Percentiles rank a stretch among this genome's conserved stretches.
phyloP scores from a whole-genome alignment of 1,140 invertebrate species.

The Hestina assimilis region DNA sequence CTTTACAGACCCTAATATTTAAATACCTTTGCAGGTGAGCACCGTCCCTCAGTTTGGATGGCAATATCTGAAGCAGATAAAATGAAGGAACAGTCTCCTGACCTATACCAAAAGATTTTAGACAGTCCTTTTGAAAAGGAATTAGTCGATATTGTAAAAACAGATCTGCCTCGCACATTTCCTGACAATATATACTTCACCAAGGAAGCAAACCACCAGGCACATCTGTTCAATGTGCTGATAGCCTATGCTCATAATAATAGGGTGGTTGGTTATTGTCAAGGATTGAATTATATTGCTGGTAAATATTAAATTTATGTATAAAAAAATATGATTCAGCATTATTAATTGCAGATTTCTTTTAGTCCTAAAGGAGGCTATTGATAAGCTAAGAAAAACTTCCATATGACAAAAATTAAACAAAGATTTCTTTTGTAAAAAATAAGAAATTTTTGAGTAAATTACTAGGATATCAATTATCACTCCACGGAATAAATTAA shows the following conservation, averaged over 20 bases:
- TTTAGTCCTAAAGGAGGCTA: no score
- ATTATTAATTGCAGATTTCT: background rate
- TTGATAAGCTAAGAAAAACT: no score
- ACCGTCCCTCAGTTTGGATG: constrained; percentile 88
- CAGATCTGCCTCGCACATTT: constrained; percentile 93
- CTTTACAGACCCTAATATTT: background rate
- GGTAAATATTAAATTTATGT: constrained; percentile 55
- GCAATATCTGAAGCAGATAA: constrained; percentile 87
- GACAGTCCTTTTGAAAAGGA: constrained; percentile 82
- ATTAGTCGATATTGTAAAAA: constrained; percentile 88
- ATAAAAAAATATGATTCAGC: background rate
- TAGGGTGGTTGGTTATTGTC: constrained; percentile 92
- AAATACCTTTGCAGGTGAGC: constrained; percentile 80
- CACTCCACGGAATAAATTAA: no score
- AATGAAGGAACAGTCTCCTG: constrained; percentile 82
- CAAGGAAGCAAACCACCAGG: constrained; percentile 84
- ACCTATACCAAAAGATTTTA: constrained; percentile 85
- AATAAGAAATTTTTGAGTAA: no score
- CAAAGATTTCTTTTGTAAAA: no score
- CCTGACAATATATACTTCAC: constrained; percentile 96
- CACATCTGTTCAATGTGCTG: constrained; percentile 90
- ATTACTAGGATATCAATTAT: no score
- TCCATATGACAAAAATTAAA: no score
- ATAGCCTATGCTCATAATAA: constrained; percentile 94
- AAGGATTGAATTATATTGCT: constrained; percentile 96